Evolutionary conservation across 2,888 invertebrate genomes (phyloP), one percentile per base, ranked within the genome.

Genomic region (Drosophila robusta): DNA sequence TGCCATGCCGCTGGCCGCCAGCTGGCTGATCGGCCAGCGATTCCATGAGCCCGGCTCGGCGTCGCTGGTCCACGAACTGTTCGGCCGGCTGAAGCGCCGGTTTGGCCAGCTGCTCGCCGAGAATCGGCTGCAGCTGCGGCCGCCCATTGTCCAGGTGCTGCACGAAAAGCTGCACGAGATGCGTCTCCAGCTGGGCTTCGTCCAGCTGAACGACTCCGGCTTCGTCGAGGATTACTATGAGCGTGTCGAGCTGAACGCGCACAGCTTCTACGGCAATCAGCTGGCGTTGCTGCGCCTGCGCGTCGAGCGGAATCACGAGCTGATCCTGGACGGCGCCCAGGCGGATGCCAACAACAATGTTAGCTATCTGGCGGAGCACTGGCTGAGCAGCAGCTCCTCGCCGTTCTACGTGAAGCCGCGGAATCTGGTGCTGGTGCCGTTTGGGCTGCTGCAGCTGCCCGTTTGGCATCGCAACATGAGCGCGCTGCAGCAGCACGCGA

Each of bases 1-100:
- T 7, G 88, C 87, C 34, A 91, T 91, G 92, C 91, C 91, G 0
- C 58, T 91, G 68, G 91, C 90, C 5, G 72, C 90, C 47, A 91
- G 90, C 11, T 86, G 89, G 63, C 49, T 91, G 2, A 82, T 91
- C 4, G 91, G 91, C 3, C 67, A 79, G 9, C 77, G 90, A 4
- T 90, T 90, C 47, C 87, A 91, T 63, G 66, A 82, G 0, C 61
- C 73, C 0, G 68, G 78, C 11, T 75, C 60, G 5, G 91, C 91
- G 46, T 56, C 69, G 0, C 18, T 76, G 9, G 66, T 91, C 0
- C 70, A 66, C 1, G 65, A 78, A 0, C 39, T 91, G 0, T 91
- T 91, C 32, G 34, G 47, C 0, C 78, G 81, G 0, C 68, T 91
- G 0, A 90, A 91, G 41, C 62, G 69, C 3, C 82, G 87, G 1